Conservation (phyloP, 2,113 vertebrate genomes). For the Chauna torquata region DNA sequence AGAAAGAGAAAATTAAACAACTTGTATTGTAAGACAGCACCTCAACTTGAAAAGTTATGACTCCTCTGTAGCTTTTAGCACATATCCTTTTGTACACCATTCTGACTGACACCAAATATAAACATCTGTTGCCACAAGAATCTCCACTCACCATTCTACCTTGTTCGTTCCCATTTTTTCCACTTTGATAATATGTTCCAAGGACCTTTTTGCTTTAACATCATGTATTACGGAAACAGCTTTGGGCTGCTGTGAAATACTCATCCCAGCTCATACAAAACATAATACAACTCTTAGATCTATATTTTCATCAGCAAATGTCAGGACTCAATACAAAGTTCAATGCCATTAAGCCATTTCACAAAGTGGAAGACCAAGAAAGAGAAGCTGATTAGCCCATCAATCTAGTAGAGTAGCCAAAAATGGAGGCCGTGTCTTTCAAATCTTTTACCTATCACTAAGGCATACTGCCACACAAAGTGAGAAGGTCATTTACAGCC, state of each 20-base stretch:
- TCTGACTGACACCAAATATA: background rate
- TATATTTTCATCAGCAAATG: background rate
- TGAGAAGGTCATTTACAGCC: background rate
- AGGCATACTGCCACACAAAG: background rate
- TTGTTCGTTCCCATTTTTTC: background rate
- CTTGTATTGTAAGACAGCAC: background rate
- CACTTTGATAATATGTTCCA: background rate
- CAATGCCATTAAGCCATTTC: background rate
- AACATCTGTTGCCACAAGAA: background rate
- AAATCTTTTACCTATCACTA: background rate
- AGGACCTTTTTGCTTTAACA: background rate
- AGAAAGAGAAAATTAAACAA: background rate
- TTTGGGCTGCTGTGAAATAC: background rate
- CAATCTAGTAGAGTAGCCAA: background rate
- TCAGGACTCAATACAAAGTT: background rate
- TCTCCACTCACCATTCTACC: background rate
- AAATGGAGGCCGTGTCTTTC: background rate
- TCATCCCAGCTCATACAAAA: background rate
- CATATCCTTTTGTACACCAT: background rate
- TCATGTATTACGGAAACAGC: background rate
- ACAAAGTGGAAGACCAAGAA: background rate
- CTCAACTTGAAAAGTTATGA: background rate
- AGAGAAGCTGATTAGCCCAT: background rate
- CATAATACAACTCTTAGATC: background rate
- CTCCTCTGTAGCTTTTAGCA: background rate